Evolutionary conservation across 1,140 invertebrate genomes (phyloP).

Genomic region (Euura saliciscinereae): DNA sequence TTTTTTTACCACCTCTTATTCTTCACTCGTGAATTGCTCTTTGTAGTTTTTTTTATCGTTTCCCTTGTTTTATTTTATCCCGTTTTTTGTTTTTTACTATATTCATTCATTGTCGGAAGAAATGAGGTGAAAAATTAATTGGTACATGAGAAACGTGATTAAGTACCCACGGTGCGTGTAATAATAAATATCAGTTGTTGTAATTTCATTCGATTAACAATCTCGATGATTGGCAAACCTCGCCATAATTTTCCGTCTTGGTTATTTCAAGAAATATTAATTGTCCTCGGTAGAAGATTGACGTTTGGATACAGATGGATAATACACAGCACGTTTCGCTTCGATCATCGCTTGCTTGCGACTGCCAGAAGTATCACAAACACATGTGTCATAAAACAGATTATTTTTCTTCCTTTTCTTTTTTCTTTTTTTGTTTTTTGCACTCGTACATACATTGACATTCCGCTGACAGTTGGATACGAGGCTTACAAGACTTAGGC

Average conservation of each 20-base stretch:
- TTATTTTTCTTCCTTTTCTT: too few species aligned
- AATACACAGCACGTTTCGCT: neutral
- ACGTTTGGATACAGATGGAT: neutral
- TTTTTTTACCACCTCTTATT: neutral
- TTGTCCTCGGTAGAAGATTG: neutral
- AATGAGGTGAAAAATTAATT: neutral
- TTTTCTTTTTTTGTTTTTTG: neutral
- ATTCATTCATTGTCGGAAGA: conserved; percentile 1
- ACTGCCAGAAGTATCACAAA: neutral
- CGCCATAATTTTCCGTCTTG: neutral
- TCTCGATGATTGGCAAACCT: conserved; percentile 6
- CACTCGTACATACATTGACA: neutral
- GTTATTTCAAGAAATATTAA: neutral
- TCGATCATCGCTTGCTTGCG: neutral
- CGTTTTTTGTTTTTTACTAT: neutral
- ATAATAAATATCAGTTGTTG: conserved; percentile 7
- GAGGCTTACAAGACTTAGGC: neutral
- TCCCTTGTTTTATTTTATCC: conserved; percentile 5
- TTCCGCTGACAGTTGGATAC: conserved; percentile 1
- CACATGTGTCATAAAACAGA: too few species aligned
- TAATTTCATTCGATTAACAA: conserved; percentile 7
- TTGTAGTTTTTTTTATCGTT: neutral
- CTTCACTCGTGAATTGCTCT: neutral
- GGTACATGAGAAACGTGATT: neutral
- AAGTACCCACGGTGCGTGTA: neutral